Evolutionary conservation across 2,113 vertebrate species (phyloP), one percentile per base, ranked within the genome.

Genomic region (Oreochromis aureus): DNA sequence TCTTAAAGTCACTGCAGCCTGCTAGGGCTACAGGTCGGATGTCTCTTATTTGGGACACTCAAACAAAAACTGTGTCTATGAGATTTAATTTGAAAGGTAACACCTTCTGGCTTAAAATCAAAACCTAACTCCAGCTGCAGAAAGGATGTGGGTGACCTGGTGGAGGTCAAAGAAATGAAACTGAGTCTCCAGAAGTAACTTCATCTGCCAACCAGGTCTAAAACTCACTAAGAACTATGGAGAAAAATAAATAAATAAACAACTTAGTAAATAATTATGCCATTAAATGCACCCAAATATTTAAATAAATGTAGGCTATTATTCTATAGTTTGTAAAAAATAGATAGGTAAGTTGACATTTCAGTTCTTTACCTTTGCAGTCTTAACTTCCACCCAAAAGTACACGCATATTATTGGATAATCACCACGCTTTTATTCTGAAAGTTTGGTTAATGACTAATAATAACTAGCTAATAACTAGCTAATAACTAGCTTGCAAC

Each of bases 31-130:
- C 71, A 76, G 71, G 41, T 18, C 48, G 71, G 44, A 32, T 9
- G 16, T 32, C 44, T 76, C 71, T 30, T 32, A 46, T 76, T 76
- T 76, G 44, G 27, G 44, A 76, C 24, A 76, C 71, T 30, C 24
- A 76, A 51, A 76, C 41, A 48, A 76, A 73, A 76, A 76, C 24
- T 30, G 16, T 16, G 22, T 30, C 41, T 73, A 18, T 48, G 71
- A 76, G 41, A 48, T 48, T 76, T 76, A 30, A 48, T 30, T 48
- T 76, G 71, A 76, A 76, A 76, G 44, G 24, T 19, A 76, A 76
- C 41, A 76, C 69, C 41, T 27, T 76, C 46, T 46, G 39, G 66
- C 66, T 69, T 46, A 71, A 44, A 71, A 44, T 44, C 39, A 71
- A 71, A 44, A 46, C 8, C 66, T 44, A 71, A 71, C 13, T 16